Evolutionary conservation across 1,140 invertebrate genomes (phyloP), one percentile per base, ranked within the genome.

Genomic region (Drosophila seguyi): DNA sequence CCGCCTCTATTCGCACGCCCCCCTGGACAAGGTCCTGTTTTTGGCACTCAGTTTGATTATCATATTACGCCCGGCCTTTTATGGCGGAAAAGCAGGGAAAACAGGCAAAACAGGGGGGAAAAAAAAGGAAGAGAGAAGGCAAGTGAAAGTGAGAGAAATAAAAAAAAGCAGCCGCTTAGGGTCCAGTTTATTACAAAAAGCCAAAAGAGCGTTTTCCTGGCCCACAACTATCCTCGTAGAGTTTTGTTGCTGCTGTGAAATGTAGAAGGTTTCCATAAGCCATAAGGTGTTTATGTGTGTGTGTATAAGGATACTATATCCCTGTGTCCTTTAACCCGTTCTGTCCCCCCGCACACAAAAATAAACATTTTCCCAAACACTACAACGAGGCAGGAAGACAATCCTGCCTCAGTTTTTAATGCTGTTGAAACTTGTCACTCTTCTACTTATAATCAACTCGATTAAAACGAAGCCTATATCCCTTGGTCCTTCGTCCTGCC

Each of bases 11-110:
- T 41, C 20, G 20, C 67, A 34, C 52, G 50, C 60, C 47, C 60
- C 47, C 36, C 65, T 69, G 59, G 56, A 39, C 59, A n/a, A 48
- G 25, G 59, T 77, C 58, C 62, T 61, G 52, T 25, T 38, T 55
- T 55, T 55, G 83, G 75, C 83, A 87, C 83, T 88, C 76, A 77
- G 63, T 67, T 80, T 83, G 84, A 87, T 87, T 87, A 87, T 88
- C 84, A 80, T 87, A 84, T 87, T 88, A 84, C 84, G 66, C 75
- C 87, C 50, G 75, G 45, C 74, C 80, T 75, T 75, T 87, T 81
- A 79, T 82, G 65, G 61, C 13, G 8, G 20, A 5, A 22, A 66
- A 75, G 25, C 6, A n/a, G 34, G 52, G 34, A 7, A 34, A 38
- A 25, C 2, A 25, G 25, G 25, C 2, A 25, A 25, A 25, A 25